phyloP scores from a whole-genome alignment of 2,113 vertebrate species.

The Gallinago paraguaiae region DNA sequence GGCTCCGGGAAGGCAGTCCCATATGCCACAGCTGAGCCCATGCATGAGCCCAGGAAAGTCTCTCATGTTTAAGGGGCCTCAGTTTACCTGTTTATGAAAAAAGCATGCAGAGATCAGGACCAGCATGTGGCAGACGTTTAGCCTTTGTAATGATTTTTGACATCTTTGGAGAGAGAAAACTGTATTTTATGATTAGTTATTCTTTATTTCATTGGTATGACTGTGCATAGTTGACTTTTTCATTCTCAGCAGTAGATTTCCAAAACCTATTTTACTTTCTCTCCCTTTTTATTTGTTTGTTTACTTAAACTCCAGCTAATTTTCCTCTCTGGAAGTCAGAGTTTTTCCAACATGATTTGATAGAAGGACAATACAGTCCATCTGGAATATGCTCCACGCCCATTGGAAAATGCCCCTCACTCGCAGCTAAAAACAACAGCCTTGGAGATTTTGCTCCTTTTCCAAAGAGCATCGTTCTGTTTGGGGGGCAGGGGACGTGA shows the following conservation, averaged over 20 bases:
- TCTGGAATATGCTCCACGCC: not conserved
- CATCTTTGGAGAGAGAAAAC: not conserved
- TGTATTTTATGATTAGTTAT: not conserved
- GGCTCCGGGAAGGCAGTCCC: not conserved
- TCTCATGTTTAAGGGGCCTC: fast-evolving
- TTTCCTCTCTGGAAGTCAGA: not conserved
- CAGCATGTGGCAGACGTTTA: fast-evolving
- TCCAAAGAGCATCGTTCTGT: not conserved
- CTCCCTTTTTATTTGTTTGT: not conserved
- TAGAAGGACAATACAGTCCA: slow-evolving; percentile 24
- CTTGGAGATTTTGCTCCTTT: slow-evolving; percentile 15
- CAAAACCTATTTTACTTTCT: slow-evolving; percentile 10
- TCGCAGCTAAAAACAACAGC: not conserved
- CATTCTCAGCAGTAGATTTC: not conserved
- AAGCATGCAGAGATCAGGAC: fast-evolving
- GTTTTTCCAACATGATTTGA: not conserved
- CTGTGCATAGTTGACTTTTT: not conserved
- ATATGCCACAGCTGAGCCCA: not conserved
- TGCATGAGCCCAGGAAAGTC: not conserved
- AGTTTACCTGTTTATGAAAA: not conserved
- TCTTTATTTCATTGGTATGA: not conserved
- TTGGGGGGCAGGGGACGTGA: not conserved
- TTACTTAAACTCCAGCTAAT: not conserved
- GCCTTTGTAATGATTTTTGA: not conserved
- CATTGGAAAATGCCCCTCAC: slow-evolving; percentile 32